These are phyloP conservation scores for Tuberolachnus salignus DNA, from an alignment of 2,888 invertebrate genomes.

Conservation along the genomic window DNA sequence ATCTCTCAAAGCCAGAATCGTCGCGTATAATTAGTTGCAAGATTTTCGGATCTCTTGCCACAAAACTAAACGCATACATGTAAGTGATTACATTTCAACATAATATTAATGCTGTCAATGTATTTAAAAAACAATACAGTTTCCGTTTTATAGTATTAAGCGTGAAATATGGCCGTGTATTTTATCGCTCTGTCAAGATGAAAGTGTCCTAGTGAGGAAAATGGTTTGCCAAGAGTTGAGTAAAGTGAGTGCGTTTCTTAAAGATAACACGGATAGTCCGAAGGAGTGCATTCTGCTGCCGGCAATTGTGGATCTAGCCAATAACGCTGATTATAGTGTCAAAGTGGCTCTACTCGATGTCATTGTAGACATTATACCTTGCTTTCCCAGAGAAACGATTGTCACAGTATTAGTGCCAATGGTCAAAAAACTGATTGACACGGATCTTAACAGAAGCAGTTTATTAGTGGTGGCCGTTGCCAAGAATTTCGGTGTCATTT, in stretches of 20 bases:
- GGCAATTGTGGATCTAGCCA: slow-evolving; percentile 50
- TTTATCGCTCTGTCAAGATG: slow-evolving; percentile 48
- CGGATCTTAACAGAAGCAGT: slow-evolving; percentile 19
- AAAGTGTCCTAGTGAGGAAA: slow-evolving; percentile 45
- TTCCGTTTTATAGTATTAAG: slow-evolving; percentile 23
- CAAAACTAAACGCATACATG: slow-evolving; percentile 29
- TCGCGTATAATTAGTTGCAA: slow-evolving; percentile 38
- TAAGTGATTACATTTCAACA: slow-evolving; percentile 1
- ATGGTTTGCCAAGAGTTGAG: slow-evolving; percentile 50
- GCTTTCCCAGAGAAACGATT: slow-evolving; percentile 43
- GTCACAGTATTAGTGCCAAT: slow-evolving; percentile 29
- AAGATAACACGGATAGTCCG: slow-evolving; percentile 18
- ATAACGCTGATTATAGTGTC: slow-evolving; percentile 45
- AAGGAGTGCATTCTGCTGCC: slow-evolving; percentile 47
- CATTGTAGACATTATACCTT: slow-evolving; percentile 47
- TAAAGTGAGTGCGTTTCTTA: slow-evolving; percentile 45
- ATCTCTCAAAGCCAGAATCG: slow-evolving; percentile 39
- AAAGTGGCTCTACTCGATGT: slow-evolving; percentile 46
- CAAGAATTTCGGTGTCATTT: slow-evolving; percentile 44
- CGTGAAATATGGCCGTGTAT: slow-evolving; percentile 55
- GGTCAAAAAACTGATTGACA: slow-evolving; percentile 48
- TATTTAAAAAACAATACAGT: neutral
- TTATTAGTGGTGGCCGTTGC: slow-evolving; percentile 4
- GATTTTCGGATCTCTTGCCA: slow-evolving; percentile 42
- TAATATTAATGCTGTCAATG: no score